These are phyloP conservation scores for Otus scops DNA, from an alignment of 2,797 vertebrate species.

Conservation along the genomic window DNA sequence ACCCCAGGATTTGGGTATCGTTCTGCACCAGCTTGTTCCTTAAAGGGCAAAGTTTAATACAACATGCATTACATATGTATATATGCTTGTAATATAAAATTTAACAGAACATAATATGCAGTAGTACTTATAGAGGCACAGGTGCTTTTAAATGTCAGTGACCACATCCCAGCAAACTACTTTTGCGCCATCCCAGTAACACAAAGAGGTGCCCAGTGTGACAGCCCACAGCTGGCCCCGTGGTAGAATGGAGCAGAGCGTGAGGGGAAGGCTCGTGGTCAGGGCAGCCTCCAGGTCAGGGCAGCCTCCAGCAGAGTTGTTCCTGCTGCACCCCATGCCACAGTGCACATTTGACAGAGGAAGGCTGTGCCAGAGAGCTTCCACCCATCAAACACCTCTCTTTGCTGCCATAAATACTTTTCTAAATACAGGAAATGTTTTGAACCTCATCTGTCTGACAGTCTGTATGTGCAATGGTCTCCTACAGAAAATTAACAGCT, in stretches of 20 bases:
- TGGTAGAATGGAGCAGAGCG: accelerated
- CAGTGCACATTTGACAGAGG: accelerated
- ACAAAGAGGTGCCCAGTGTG: neutral
- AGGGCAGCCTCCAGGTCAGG: neutral
- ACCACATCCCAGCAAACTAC: neutral
- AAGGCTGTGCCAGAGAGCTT: neutral
- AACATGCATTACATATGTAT: neutral
- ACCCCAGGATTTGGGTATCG: neutral
- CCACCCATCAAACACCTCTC: neutral
- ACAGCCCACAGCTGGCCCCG: too few species aligned
- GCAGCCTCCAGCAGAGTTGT: neutral
- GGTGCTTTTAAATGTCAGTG: neutral
- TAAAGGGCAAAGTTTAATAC: neutral
- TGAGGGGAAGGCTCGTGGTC: neutral
- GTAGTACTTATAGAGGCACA: neutral
- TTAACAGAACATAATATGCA: neutral
- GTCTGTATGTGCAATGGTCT: neutral
- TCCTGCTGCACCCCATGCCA: neutral
- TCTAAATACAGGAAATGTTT: neutral
- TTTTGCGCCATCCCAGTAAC: neutral
- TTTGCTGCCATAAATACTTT: neutral
- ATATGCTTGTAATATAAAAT: neutral
- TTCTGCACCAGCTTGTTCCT: neutral
- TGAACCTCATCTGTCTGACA: neutral
- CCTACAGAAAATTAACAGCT: neutral